Evolutionary conservation across 2,888 invertebrate genomes (phyloP).

Genomic region (Tyria jacobaeae): DNA sequence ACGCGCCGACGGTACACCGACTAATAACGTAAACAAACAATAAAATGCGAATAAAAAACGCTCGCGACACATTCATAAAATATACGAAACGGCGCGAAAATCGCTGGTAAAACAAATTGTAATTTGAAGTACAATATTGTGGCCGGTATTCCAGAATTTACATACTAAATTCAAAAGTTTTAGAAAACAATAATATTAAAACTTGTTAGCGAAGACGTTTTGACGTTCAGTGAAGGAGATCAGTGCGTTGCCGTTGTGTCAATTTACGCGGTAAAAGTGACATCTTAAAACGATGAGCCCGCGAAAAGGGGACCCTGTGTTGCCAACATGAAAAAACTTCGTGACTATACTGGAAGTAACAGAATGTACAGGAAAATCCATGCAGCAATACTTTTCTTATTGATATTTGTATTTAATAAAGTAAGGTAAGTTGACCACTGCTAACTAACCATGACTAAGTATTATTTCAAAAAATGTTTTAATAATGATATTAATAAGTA

Average conservation of each 20-base stretch:
- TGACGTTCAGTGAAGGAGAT: slow-evolving; percentile 47
- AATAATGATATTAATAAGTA: slow-evolving; percentile 30
- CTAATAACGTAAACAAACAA: slow-evolving; percentile 70
- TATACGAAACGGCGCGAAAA: slow-evolving; percentile 43
- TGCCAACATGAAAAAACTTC: slow-evolving; percentile 80
- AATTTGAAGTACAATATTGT: slow-evolving; percentile 23
- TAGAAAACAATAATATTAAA: slow-evolving; percentile 26
- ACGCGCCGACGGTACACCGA: slow-evolving; percentile 67
- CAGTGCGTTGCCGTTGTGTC: slow-evolving; percentile 55
- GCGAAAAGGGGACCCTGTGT: slow-evolving; percentile 74
- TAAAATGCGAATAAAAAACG: slow-evolving; percentile 63
- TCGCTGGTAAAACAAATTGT: slow-evolving; percentile 22
- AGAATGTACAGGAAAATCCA: slow-evolving; percentile 77
- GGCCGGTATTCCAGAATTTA: slow-evolving; percentile 18
- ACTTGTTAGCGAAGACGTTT: slow-evolving; percentile 34
- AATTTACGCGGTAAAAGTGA: slow-evolving; percentile 64
- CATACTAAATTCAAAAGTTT: slow-evolving; percentile 29
- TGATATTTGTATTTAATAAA: slow-evolving; percentile 74
- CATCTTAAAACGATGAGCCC: slow-evolving; percentile 74
- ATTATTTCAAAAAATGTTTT: slow-evolving; percentile 17
- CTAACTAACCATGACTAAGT: slow-evolving; percentile 23
- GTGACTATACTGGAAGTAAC: slow-evolving; percentile 64
- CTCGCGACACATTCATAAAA: slow-evolving; percentile 48
- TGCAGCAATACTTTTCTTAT: slow-evolving; percentile 70
- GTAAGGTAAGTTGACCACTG: slow-evolving; percentile 70